Percentiles rank a stretch among this genome's conserved stretches.
Evolutionary conservation across 1,140 invertebrate species (phyloP).

Genomic region (Atta texana): DNA sequence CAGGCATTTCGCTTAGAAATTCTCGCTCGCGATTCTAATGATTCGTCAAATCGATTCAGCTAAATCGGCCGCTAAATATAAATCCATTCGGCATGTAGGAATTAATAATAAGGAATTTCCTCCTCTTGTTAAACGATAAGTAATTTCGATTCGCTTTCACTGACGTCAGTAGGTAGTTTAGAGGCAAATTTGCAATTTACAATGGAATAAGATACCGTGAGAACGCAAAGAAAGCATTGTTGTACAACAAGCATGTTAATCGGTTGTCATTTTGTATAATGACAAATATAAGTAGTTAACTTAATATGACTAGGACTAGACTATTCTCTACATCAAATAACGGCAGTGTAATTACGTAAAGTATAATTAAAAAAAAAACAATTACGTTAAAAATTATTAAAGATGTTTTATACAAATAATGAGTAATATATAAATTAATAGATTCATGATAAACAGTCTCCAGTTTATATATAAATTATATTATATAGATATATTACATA

Average conservation of each 20-base stretch:
- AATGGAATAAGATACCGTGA: conserved; percentile 57
- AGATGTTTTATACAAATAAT: neutral
- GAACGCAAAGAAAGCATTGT: conserved; percentile 67
- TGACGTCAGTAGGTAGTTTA: neutral
- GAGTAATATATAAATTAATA: neutral
- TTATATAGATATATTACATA: neutral
- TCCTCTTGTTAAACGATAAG: conserved; percentile 18
- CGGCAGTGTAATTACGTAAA: no score
- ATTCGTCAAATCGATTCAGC: neutral
- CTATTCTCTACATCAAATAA: neutral
- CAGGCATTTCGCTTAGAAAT: conserved; percentile 23
- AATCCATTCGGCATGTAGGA: conserved; percentile 8
- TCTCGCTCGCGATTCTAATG: conserved; percentile 18
- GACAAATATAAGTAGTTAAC: neutral
- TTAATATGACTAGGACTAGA: neutral
- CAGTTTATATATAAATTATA: no score
- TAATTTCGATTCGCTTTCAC: conserved; percentile 64
- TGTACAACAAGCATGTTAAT: conserved; percentile 34
- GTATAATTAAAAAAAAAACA: neutral
- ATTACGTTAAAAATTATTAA: neutral
- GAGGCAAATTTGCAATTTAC: conserved; percentile 53
- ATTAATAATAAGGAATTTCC: conserved; percentile 30
- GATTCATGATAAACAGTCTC: neutral
- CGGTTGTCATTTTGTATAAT: conserved; percentile 42
- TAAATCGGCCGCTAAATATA: conserved; percentile 25